Evolutionary conservation across 2,888 invertebrate species (phyloP).

Genomic region (Macropis europaea): DNA sequence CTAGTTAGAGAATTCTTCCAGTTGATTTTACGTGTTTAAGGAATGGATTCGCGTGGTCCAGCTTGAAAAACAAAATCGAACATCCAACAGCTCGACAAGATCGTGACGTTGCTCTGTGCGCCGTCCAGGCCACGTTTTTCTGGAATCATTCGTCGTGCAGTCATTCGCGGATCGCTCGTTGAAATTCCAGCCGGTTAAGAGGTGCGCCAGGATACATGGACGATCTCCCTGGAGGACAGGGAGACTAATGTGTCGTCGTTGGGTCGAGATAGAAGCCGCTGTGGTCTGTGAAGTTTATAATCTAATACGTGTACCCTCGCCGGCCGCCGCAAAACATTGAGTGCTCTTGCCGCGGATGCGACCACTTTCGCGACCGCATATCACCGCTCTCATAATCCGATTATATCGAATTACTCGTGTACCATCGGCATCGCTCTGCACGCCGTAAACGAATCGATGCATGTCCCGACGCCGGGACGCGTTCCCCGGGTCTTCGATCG

Average conservation of each 20-base stretch:
- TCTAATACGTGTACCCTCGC: constrained; percentile 75
- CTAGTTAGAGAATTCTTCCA: no score
- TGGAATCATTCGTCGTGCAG: not conserved
- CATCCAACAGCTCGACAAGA: no score
- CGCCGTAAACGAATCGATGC: constrained; percentile 59
- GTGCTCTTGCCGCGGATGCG: constrained; percentile 76
- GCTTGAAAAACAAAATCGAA: no score
- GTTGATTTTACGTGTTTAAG: no score
- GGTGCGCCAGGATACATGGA: constrained; percentile 40
- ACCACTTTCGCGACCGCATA: constrained; percentile 75
- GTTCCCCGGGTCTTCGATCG: constrained; percentile 48
- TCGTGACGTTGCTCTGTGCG: no score
- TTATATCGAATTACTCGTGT: constrained; percentile 76
- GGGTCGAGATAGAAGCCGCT: constrained; percentile 63
- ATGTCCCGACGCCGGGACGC: constrained; percentile 31
- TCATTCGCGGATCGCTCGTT: constrained; percentile 46
- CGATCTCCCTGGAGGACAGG: constrained; percentile 65
- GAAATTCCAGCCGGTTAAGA: constrained; percentile 58
- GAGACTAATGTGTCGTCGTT: constrained; percentile 70
- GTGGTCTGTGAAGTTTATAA: constrained; percentile 78
- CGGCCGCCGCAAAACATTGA: constrained; percentile 75
- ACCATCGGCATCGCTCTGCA: constrained; percentile 54
- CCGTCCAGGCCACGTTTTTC: not conserved
- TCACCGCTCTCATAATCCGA: constrained; percentile 76
- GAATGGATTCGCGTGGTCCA: no score